Conservation (phyloP, 2,797 vertebrate genomes). For the Potorous gilbertii region DNA sequence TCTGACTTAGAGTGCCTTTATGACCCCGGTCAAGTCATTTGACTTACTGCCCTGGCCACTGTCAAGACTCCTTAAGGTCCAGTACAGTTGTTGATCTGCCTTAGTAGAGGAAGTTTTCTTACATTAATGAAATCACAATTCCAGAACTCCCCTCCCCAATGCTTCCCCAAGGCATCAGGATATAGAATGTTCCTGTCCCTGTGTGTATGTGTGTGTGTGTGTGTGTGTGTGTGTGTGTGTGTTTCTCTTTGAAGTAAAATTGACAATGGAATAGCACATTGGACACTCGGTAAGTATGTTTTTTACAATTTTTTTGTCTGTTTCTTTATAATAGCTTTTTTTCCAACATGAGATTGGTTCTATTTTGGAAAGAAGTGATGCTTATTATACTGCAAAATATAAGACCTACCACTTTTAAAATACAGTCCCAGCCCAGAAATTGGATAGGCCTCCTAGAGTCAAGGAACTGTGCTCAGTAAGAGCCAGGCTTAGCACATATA, state of each 20-base stretch:
- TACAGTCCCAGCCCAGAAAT: conserved; percentile 32
- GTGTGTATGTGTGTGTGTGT: not conserved
- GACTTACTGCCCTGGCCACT: not conserved
- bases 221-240: not conserved
- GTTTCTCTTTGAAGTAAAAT: not conserved
- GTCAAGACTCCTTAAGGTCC: not conserved
- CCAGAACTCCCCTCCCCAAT: not conserved
- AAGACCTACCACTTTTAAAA: not conserved
- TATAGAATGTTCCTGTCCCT: not conserved
- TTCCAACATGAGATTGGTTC: conserved; percentile 6
- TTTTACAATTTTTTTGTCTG: conserved; percentile 10
- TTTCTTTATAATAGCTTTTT: conserved; percentile 41
- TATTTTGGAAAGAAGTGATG: conserved; percentile 28
- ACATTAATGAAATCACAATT: not conserved
- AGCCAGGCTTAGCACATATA: conserved; percentile 27
- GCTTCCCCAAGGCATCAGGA: not conserved
- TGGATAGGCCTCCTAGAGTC: conserved; percentile 40
- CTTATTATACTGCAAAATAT: not conserved
- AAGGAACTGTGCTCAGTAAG: conserved; percentile 38
- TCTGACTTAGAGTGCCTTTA: not conserved
- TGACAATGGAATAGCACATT: not conserved
- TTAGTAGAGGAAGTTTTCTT: not conserved
- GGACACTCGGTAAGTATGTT: not conserved
- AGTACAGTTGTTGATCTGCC: not conserved
- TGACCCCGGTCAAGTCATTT: not conserved